Conservation (phyloP, 2,888 invertebrate species). For the Eudemis profundana region DNA sequence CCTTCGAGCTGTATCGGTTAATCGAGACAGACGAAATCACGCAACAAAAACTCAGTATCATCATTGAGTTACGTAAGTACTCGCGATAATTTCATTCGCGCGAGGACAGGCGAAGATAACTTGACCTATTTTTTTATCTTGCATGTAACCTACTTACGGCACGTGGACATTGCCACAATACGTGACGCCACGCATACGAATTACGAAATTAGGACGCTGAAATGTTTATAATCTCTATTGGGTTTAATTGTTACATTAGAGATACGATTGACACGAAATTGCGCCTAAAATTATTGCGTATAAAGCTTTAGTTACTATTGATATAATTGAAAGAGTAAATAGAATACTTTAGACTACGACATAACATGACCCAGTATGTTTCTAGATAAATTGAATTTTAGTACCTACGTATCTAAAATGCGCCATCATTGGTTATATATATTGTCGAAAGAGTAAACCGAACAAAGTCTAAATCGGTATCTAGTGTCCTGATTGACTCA, state of each 20-base stretch:
- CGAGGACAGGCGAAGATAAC: slow-evolving; percentile 84
- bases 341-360: no score
- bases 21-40: slow-evolving; percentile 18
- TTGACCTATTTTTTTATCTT: slow-evolving; percentile 85
- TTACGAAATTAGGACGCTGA: slow-evolving; percentile 40
- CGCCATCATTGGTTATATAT: no score
- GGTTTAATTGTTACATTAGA: slow-evolving; percentile 31
- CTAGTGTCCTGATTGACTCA: slow-evolving; percentile 32
- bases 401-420: neutral
- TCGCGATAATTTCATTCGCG: slow-evolving; percentile 77
- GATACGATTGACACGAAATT: slow-evolving; percentile 9
- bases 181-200: slow-evolving; percentile 19
- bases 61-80: slow-evolving; percentile 65
- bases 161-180: slow-evolving; percentile 53
- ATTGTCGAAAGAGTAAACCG: slow-evolving; percentile 2
- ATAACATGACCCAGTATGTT: no score
- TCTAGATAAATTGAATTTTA: no score
- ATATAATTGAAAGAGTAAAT: no score
- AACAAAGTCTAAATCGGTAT: slow-evolving; percentile 20
- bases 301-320: no score
- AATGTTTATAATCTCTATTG: slow-evolving; percentile 30
- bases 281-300: slow-evolving; percentile 3
- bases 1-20: slow-evolving; percentile 4
- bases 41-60: slow-evolving; percentile 39
- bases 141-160: slow-evolving; percentile 77